Conservation (phyloP, 2,797 vertebrate genomes). For the Clamator glandarius region DNA sequence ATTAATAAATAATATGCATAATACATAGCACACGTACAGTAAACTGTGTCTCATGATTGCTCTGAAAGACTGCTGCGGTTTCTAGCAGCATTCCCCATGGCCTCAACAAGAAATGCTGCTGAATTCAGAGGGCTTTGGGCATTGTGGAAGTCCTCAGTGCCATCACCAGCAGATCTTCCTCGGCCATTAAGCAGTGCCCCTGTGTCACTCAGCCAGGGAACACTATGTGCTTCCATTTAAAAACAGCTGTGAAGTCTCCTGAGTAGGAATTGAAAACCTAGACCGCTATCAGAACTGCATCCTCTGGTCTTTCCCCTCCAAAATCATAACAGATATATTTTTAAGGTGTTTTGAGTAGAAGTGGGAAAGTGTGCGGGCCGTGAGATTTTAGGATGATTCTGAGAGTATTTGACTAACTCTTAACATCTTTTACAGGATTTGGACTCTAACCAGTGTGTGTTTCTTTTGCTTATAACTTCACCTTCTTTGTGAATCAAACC, state of each 20-base stretch:
- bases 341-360: background rate
- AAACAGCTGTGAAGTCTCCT: slow-evolving; percentile 11
- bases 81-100: background rate
- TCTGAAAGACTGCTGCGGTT: background rate
- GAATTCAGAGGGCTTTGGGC: background rate
- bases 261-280: slow-evolving; percentile 15
- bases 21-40: background rate
- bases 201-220: background rate
- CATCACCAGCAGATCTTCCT: background rate
- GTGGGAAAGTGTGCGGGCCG: background rate
- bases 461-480: slow-evolving; percentile 6
- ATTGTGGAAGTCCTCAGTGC: background rate
- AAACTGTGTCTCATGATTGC: background rate
- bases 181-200: background rate
- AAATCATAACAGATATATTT: background rate
- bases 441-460: background rate
- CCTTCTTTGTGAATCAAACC: slow-evolving; percentile 31
- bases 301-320: slow-evolving; percentile 2
- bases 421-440: background rate
- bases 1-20: slow-evolving; percentile 52
- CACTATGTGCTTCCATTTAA: background rate
- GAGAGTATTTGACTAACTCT: background rate
- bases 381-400: background rate
- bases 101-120: background rate
- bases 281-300: background rate